phyloP scores from a whole-genome alignment of 2,888 invertebrate species.

The Epirrhoe alternata region DNA sequence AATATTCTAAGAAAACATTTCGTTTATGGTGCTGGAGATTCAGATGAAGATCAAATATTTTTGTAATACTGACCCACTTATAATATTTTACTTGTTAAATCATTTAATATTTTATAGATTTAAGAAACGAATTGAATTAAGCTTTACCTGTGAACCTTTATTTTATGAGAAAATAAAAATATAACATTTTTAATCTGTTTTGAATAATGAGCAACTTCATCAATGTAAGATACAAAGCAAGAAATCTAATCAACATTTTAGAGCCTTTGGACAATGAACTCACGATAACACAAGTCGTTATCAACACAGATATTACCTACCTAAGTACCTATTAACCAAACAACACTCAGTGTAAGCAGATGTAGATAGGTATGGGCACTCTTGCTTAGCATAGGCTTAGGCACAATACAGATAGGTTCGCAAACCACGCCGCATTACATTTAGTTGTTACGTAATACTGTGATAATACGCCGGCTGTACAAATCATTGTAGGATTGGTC shows the following conservation, averaged over 20 bases:
- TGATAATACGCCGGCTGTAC: constrained; percentile 12
- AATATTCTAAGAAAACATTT: constrained; percentile 76
- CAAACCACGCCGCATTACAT: constrained; percentile 1
- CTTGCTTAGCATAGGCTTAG: no score
- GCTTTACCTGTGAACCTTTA: constrained; percentile 1
- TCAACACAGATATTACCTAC: constrained; percentile 11
- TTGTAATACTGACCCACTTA: constrained; percentile 64
- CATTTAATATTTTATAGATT: constrained; percentile 37
- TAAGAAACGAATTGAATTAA: constrained; percentile 16
- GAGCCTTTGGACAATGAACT: constrained; percentile 52
- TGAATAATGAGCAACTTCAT: background rate
- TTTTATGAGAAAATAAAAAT: background rate
- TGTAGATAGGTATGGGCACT: constrained; percentile 2
- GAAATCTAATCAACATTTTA: constrained; percentile 22
- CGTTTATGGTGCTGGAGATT: constrained; percentile 80
- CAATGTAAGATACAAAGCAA: background rate
- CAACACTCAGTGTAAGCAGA: constrained; percentile 5
- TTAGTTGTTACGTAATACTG: constrained; percentile 9
- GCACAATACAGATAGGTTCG: background rate
- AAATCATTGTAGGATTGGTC: background rate
- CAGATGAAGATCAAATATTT: constrained; percentile 88
- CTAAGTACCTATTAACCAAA: constrained; percentile 7
- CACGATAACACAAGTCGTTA: constrained; percentile 29
- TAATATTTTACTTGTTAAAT: constrained; percentile 38
- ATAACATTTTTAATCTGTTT: constrained; percentile 8